A percentile compares a stretch with the other conserved stretches of the same genome.
These are phyloP conservation scores for Brachirus orientalis DNA, from an alignment of 2,113 vertebrate species.

Conservation along the genomic window DNA sequence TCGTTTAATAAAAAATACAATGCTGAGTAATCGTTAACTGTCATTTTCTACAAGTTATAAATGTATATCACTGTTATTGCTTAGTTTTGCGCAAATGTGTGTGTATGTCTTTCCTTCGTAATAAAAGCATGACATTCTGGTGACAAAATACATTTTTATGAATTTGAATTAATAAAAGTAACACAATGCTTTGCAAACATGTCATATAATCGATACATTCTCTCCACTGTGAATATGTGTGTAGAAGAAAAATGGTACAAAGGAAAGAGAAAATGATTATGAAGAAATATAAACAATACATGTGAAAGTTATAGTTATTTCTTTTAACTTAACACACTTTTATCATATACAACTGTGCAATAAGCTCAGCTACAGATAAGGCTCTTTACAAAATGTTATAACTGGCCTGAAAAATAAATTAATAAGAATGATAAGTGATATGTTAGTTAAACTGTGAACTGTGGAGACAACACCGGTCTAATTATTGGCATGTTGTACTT, in stretches of 20 bases:
- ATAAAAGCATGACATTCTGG: slow-evolving; percentile 16
- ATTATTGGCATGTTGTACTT: too few species aligned
- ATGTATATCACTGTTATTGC: slow-evolving; percentile 6
- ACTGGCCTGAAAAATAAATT: too few species aligned
- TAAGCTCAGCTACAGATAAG: too few species aligned
- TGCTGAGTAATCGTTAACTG: slow-evolving; percentile 30
- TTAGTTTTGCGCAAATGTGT: neutral
- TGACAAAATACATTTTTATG: slow-evolving; percentile 18
- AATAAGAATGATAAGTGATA: too few species aligned
- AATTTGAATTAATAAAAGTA: slow-evolving; percentile 27
- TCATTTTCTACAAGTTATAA: slow-evolving; percentile 35
- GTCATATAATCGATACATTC: slow-evolving; percentile 12
- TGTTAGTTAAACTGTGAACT: too few species aligned
- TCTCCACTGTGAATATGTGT: too few species aligned
- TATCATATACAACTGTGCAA: too few species aligned
- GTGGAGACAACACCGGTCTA: too few species aligned
- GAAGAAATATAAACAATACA: too few species aligned
- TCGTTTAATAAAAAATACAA: slow-evolving; percentile 39
- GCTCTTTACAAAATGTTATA: too few species aligned
- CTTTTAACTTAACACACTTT: too few species aligned
- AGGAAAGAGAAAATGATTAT: neutral
- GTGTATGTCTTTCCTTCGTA: neutral
- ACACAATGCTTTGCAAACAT: slow-evolving; percentile 7
- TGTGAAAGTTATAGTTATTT: too few species aligned
- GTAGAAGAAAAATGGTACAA: neutral